Evolutionary conservation across 2,113 vertebrate genomes (phyloP).

Genomic region (Micromys minutus): DNA sequence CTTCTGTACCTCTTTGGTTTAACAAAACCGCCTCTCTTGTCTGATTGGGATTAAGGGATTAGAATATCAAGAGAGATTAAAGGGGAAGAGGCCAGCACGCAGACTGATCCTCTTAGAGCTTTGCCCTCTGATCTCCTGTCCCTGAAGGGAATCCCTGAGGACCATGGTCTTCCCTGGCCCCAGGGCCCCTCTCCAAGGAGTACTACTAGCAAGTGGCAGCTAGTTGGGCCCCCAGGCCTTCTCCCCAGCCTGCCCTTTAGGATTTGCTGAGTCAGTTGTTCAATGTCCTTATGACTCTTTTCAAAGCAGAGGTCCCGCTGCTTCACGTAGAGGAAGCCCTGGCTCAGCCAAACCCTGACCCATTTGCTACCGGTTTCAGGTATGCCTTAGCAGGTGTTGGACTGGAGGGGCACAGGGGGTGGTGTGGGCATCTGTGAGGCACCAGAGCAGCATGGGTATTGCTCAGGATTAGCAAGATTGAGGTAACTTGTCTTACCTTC

Average conservation of each 20-base stretch:
- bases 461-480: conserved; percentile 57
- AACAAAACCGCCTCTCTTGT: conserved; percentile 78
- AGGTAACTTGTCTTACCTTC: conserved; percentile 21
- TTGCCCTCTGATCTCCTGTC: conserved; percentile 76
- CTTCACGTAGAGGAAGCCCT: neutral
- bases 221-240: neutral
- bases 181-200: neutral
- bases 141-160: conserved; percentile 75
- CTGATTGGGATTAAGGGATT: conserved; percentile 86
- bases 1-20: conserved; percentile 67
- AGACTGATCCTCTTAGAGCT: conserved; percentile 85
- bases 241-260: conserved; percentile 40
- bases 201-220: rapidly evolving
- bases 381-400: neutral
- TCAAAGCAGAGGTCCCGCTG: conserved; percentile 28
- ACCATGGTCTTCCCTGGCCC: conserved; percentile 61
- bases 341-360: conserved; percentile 25
- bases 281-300: conserved; percentile 29
- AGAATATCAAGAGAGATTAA: conserved; percentile 87
- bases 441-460: neutral
- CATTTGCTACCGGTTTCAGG: conserved; percentile 2
- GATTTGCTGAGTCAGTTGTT: conserved; percentile 64
- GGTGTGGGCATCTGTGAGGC: neutral
- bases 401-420: conserved; percentile 13
- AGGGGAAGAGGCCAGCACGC: conserved; percentile 81